A percentile compares a stretch with the other conserved stretches of the same genome.
Evolutionary conservation across 1,140 invertebrate genomes (phyloP).

Genomic region (Conus betulinus): DNA sequence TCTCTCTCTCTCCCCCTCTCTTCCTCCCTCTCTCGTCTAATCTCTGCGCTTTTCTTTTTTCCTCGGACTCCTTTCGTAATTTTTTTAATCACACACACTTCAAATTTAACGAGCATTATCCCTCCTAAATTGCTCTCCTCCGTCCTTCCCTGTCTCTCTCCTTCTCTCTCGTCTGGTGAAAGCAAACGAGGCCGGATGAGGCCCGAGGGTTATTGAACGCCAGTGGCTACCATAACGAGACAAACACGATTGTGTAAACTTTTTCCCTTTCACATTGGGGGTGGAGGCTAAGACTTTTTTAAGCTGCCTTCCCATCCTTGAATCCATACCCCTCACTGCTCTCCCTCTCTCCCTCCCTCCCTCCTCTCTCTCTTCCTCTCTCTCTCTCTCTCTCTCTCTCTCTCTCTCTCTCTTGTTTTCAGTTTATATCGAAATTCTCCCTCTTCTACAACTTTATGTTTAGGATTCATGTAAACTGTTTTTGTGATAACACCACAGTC

Average conservation of each 20-base stretch:
- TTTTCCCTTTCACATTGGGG: too few relatives aligned
- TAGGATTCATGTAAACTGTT: too few relatives aligned
- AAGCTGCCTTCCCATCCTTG: not conserved
- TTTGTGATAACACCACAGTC: too few relatives aligned
- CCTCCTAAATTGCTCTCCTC: not conserved
- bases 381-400: too few relatives aligned
- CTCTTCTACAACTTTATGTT: too few relatives aligned
- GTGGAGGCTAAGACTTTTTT: too few relatives aligned
- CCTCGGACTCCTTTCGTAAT: not conserved
- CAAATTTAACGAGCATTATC: not conserved
- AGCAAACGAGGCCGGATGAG: too few relatives aligned
- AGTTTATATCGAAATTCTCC: too few relatives aligned
- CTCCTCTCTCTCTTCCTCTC: not conserved
- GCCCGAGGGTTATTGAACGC: too few relatives aligned
- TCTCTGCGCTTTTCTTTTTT: constrained; percentile 1
- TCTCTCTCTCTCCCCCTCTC: not conserved
- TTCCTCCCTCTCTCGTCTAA: not conserved
- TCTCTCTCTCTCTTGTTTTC: too few relatives aligned
- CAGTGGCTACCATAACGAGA: too few relatives aligned
- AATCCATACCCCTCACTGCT: not conserved
- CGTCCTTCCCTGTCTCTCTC: not conserved
- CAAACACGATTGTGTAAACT: too few relatives aligned
- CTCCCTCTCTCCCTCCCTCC: constrained; percentile 3
- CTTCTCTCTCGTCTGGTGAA: not conserved
- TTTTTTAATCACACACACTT: not conserved